Conservation (phyloP, 1,140 invertebrate species). For the Philopotamus ludificatus region DNA sequence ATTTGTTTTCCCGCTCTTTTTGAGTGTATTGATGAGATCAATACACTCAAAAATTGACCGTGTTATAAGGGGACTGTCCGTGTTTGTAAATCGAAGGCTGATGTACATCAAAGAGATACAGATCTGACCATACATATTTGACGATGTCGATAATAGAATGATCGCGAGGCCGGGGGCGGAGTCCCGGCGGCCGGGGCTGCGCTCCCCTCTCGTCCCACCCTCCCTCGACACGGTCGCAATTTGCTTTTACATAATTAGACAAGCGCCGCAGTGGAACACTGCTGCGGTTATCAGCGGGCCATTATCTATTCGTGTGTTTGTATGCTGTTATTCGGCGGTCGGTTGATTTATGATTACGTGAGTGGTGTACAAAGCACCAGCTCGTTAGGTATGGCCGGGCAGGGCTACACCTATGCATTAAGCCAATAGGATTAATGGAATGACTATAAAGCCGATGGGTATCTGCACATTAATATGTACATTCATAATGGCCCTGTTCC, state of each 20-base stretch:
- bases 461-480: too few species aligned
- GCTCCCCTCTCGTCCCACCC: background rate
- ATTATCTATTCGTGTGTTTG: slow-evolving; percentile 29
- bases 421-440: background rate
- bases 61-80: too few species aligned
- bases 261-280: slow-evolving; percentile 11
- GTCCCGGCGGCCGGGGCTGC: background rate
- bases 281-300: slow-evolving; percentile 15
- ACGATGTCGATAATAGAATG: slow-evolving; percentile 12
- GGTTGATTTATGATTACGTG: slow-evolving; percentile 26
- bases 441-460: too few species aligned
- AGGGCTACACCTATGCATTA: background rate
- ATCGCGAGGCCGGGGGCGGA: slow-evolving; percentile 15
- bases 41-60: too few species aligned
- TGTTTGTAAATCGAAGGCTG: background rate
- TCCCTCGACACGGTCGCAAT: background rate
- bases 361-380: background rate
- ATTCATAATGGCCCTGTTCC: too few species aligned
- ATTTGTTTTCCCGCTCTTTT: too few species aligned
- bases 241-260: slow-evolving; percentile 33
- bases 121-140: background rate
- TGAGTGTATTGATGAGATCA: too few species aligned
- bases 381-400: background rate
- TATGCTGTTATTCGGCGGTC: slow-evolving; percentile 14
- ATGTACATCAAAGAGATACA: background rate